Evolutionary conservation across 2,888 invertebrate genomes (phyloP), one percentile per base, ranked within the genome.

Genomic region (Agriotes lineatus): DNA sequence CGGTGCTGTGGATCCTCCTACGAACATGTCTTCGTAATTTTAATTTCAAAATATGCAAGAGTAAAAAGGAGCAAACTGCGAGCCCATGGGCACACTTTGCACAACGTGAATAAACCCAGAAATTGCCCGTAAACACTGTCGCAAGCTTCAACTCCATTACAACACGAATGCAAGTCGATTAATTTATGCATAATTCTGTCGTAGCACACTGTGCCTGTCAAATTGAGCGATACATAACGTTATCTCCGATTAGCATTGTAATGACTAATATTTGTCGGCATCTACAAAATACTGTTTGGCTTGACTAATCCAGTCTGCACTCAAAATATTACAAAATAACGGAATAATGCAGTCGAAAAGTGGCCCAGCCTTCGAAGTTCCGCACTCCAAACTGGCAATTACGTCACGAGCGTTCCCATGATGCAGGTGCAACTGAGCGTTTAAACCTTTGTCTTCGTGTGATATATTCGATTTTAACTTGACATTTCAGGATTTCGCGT

Each of bases 291-390:
- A n/a, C n/a, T n/a, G n/a, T n/a, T n/a, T 45, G 45, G 45, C 20
- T 42, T 42, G 7, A 12, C 18, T 9, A 16, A 42, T 42, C 42
- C 42, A 16, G 42, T 42, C 16, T 18, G 6, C 25, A 25, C 9
- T 42, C 6, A 16, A 42, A 18, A 42, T 42, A 42, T 42, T 42
- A 42, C 42, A 12, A 42, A 42, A 42, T 42, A 42, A 42, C 16
- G 42, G 42, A 42, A 18, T 42, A 42, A 42, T 42, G 42, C 42
- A 42, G 4, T 2, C 42, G 48, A 48, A 48, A 48, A 48, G 22
- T 48, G 7, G 48, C n/a, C 22, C 48, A 22, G 20, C 48, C 48
- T 48, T 48, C 22, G 48, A 9, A 42, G 42, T 42, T 42, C 42
- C 42, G 42, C 42, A 42, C 42, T 42, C 42, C 6, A 42, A 42